These are phyloP conservation scores for Typhlichthys eigenmanni DNA, from an alignment of 2,797 vertebrate species.

Conservation along the genomic window DNA sequence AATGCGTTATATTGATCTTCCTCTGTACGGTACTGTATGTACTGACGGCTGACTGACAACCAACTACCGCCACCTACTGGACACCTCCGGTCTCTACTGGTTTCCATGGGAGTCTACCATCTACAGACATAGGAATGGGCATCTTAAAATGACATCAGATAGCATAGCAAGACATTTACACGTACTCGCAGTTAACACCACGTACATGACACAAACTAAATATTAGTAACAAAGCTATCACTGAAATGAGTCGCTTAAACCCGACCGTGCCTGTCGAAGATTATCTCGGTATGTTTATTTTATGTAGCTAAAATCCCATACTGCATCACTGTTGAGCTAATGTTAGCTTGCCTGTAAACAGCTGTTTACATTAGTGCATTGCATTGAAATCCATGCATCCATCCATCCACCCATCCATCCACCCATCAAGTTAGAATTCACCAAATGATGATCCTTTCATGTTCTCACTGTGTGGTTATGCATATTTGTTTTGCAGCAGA, in stretches of 20 bases:
- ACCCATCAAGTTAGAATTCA: background rate
- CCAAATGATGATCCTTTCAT: background rate
- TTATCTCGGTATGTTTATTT: slow-evolving; percentile 69
- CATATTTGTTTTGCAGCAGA: slow-evolving; percentile 76
- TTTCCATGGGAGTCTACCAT: slow-evolving; percentile 36
- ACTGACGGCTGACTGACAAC: background rate
- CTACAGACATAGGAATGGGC: slow-evolving; percentile 5
- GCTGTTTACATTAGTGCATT: background rate
- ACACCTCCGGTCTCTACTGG: background rate
- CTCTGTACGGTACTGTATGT: slow-evolving; percentile 1
- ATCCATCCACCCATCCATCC: too few species aligned
- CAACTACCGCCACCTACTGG: slow-evolving; percentile 49
- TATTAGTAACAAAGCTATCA: background rate
- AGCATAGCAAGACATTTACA: background rate
- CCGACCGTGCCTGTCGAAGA: slow-evolving; percentile 65
- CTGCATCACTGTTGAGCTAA: background rate
- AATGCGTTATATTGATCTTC: background rate
- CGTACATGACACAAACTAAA: too few species aligned
- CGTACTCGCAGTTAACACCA: too few species aligned
- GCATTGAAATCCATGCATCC: background rate
- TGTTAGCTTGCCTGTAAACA: background rate
- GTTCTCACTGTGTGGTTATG: background rate
- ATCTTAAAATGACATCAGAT: background rate
- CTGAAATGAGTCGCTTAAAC: slow-evolving; percentile 69
- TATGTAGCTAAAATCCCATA: background rate